Conservation (phyloP, 1,140 invertebrate genomes). For the Apis laboriosa region DNA sequence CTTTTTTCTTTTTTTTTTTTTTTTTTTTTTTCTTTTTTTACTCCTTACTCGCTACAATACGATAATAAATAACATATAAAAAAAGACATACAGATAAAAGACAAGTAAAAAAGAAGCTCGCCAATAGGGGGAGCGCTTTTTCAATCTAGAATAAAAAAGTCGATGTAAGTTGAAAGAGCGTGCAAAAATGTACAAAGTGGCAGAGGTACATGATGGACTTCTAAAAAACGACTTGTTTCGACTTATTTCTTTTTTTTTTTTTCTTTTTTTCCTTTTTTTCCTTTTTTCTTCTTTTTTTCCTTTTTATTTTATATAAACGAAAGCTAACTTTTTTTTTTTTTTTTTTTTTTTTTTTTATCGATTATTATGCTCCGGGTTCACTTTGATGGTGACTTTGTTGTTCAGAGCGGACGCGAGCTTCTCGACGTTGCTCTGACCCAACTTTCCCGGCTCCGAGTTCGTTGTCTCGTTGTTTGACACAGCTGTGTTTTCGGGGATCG, state of each 20-base stretch:
- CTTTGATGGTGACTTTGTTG: constrained; percentile 79
- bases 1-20: constrained; percentile 9
- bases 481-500: constrained; percentile 48
- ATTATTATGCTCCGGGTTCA: constrained; percentile 75
- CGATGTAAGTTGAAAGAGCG: constrained; percentile 51
- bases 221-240: constrained; percentile 41
- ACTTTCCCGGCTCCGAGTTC: constrained; percentile 57
- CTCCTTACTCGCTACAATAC: constrained; percentile 55
- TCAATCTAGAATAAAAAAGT: constrained; percentile 49
- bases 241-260: constrained; percentile 14
- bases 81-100: constrained; percentile 57
- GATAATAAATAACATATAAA: constrained; percentile 69
- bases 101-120: constrained; percentile 57
- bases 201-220: constrained; percentile 56
- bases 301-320: neutral
- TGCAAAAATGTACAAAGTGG: constrained; percentile 68
- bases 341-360: constrained; percentile 68
- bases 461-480: constrained; percentile 52
- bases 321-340: constrained; percentile 52
- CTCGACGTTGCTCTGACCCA: constrained; percentile 71
- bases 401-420: constrained; percentile 74
- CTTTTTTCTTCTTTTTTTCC: neutral
- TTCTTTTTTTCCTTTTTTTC: neutral
- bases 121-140: constrained; percentile 57
- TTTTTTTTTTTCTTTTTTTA: constrained; percentile 15